Conservation (phyloP, 1,140 invertebrate genomes). For the Steinernema feltiae region DNA sequence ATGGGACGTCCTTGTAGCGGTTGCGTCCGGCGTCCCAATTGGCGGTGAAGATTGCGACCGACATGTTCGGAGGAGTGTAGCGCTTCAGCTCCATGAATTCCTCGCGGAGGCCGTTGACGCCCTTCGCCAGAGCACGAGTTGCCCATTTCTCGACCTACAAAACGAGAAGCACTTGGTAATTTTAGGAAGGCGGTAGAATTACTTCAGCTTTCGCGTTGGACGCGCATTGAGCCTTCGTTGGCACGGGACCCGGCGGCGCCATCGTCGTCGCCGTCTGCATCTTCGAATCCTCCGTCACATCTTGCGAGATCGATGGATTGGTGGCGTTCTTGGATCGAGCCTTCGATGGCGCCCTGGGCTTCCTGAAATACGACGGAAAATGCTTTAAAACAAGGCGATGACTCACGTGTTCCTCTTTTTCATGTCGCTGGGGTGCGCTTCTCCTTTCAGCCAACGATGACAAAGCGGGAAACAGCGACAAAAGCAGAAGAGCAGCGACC, state of each 20-base stretch:
- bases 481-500: no score
- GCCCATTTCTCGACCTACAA: conserved; percentile 36
- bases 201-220: neutral
- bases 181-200: neutral
- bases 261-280: neutral
- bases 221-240: neutral
- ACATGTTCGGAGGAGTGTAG: conserved; percentile 38
- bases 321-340: no score
- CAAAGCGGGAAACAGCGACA: no score
- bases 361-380: no score
- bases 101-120: conserved; percentile 31
- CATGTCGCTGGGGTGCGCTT: no score
- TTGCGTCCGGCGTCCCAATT: conserved; percentile 38
- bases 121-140: conserved; percentile 32
- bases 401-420: no score
- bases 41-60: conserved; percentile 13
- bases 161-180: neutral
- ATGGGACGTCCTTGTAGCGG: conserved; percentile 42
- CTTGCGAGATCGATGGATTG: no score
- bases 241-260: neutral
- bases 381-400: no score
- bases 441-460: no score
- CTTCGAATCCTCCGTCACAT: conserved; percentile 29
- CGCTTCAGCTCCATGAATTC: conserved; percentile 37
- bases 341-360: no score